A percentile compares a stretch with the other conserved stretches of the same genome.
phyloP scores from a whole-genome alignment of 2,797 vertebrate species.

The Momotus momota region DNA sequence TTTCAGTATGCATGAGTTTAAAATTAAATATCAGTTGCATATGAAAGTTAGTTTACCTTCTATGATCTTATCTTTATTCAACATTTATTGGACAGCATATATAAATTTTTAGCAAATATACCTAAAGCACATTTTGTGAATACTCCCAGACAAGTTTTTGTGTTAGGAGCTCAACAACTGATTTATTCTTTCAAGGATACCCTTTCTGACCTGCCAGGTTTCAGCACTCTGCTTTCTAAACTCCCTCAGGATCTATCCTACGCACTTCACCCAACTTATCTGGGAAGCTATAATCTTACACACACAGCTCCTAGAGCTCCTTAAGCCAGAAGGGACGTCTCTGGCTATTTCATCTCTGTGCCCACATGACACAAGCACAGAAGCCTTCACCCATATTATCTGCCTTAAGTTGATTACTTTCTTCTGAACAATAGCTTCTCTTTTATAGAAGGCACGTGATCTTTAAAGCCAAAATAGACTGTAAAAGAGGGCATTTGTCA shows the following conservation, averaged over 20 bases:
- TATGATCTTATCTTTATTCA: background rate
- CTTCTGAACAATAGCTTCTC: background rate
- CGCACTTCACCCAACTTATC: constrained; percentile 1
- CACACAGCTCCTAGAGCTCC: background rate
- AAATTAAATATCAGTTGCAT: background rate
- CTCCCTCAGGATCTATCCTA: background rate
- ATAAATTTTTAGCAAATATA: background rate
- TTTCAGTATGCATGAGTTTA: background rate
- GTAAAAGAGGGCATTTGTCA: background rate
- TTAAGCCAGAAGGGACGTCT: background rate
- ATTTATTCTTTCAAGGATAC: background rate
- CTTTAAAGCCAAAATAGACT: constrained; percentile 12
- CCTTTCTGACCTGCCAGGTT: background rate
- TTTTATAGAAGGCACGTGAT: background rate
- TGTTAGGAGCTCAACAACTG: background rate
- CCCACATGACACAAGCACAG: background rate
- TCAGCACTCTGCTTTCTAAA: background rate
- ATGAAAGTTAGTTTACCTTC: background rate
- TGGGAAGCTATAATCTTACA: constrained; percentile 2
- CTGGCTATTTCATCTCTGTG: background rate
- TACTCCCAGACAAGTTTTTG: background rate
- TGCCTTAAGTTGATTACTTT: background rate
- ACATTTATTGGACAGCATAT: background rate
- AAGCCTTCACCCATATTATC: background rate
- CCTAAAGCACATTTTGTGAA: background rate